phyloP scores from a whole-genome alignment of 2,888 invertebrate genomes.

The Clostera curtula region DNA sequence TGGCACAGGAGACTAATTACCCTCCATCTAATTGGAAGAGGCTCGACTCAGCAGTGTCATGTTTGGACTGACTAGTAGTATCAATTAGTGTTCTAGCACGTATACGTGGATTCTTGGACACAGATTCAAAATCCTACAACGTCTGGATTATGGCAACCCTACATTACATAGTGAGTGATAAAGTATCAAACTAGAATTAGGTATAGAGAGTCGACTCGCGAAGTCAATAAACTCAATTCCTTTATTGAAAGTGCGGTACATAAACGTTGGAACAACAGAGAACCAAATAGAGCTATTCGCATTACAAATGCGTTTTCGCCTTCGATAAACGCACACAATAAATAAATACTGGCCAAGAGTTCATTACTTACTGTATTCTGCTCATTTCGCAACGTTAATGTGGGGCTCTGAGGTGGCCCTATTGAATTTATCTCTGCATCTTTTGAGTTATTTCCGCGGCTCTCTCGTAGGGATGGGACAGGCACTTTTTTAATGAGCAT shows the following conservation, averaged over 20 bases:
- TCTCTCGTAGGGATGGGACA: constrained; percentile 17
- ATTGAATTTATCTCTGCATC: constrained; percentile 41
- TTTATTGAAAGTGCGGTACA: not conserved
- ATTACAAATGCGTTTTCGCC: constrained; percentile 37
- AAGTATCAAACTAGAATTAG: too few relatives aligned
- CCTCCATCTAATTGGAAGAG: too few relatives aligned
- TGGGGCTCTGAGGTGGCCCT: constrained; percentile 41
- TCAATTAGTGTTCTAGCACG: too few relatives aligned
- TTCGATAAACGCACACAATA: constrained; percentile 35
- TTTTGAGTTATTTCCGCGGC: constrained; percentile 34
- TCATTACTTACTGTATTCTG: constrained; percentile 38
- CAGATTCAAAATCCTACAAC: too few relatives aligned
- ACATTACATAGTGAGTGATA: too few relatives aligned
- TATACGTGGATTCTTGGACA: too few relatives aligned
- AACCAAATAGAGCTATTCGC: constrained; percentile 31
- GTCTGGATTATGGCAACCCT: too few relatives aligned
- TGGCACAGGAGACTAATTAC: too few relatives aligned
- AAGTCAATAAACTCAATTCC: too few relatives aligned
- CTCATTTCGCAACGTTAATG: constrained; percentile 43
- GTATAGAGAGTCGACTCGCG: too few relatives aligned
- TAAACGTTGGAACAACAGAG: not conserved
- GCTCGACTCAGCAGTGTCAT: too few relatives aligned
- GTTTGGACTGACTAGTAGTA: too few relatives aligned
- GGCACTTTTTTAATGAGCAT: not conserved
- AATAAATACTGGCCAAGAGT: constrained; percentile 28